Conservation (phyloP, 1,140 invertebrate species). For the Drosophila mojavensis region DNA sequence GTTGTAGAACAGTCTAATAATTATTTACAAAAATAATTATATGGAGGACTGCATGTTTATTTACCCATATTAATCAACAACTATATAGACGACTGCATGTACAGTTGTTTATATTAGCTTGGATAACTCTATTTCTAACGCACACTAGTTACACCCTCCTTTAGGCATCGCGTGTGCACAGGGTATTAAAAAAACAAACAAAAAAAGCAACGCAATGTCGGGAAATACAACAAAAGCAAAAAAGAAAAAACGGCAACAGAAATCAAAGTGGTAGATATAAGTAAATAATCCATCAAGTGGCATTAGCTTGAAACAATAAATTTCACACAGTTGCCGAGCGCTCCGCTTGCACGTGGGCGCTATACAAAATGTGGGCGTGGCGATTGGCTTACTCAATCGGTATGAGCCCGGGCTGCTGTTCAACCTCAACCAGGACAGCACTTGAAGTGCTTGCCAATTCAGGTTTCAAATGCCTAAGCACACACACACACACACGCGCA, state of each 20-base stretch:
- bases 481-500: slow-evolving; percentile 15
- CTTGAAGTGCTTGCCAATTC: slow-evolving; percentile 79
- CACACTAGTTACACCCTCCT: not conserved
- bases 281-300: slow-evolving; percentile 83
- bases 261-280: slow-evolving; percentile 67
- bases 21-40: too few species aligned
- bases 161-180: not conserved
- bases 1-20: too few species aligned
- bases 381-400: slow-evolving; percentile 42
- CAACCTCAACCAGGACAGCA: slow-evolving; percentile 40
- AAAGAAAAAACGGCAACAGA: slow-evolving; percentile 39
- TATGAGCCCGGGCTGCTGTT: not conserved
- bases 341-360: slow-evolving; percentile 1
- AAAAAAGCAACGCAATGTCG: not conserved
- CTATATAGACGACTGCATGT: too few species aligned
- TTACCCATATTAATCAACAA: too few species aligned
- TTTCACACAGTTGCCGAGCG: slow-evolving; percentile 57
- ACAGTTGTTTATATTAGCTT: too few species aligned
- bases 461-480: slow-evolving; percentile 75
- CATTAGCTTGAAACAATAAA: slow-evolving; percentile 83
- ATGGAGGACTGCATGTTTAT: too few species aligned
- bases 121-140: not conserved
- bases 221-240: not conserved
- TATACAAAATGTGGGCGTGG: slow-evolving; percentile 13
- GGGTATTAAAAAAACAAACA: not conserved